Base-by-base conservation (phyloP, 2,797 vertebrate genomes). In the Pelodytes ibericus region DNA sequence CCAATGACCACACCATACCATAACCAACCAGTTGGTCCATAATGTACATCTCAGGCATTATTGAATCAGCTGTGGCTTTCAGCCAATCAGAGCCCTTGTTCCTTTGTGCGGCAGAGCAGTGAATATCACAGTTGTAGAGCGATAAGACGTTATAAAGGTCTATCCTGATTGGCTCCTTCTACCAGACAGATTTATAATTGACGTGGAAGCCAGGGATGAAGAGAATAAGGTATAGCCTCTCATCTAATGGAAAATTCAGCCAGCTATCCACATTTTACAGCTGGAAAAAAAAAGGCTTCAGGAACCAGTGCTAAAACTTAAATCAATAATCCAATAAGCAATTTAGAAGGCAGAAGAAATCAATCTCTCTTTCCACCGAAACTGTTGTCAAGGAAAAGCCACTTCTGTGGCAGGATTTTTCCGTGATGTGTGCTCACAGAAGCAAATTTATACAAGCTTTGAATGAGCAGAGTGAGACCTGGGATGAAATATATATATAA, bases 251-350 rank as follows among this genome's bases (percentile, higher is more conserved):
- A 30, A 64, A 31, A 63, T 27, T 2, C 9, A 65, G 57, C 68
- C 22, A 49, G 57, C 69, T 62, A 36, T 20, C 25, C 75, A 77
- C 66, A 70, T 44, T 63, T 76, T 41, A 61, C 67, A 47, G 31
- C 67, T 33, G 60, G n/a, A n/a, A n/a, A 81, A 63, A 71, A 61
- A 66, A 72, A 67, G 75, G 56, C 75, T 78, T 36, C 70, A 72
- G 69, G 70, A 72, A 56, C 69, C 61, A 18, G 39, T 36, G 39
- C 25, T 24, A 27, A 82, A 81, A 70, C 24, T 61, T 60, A 59
- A 60, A 60, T 77, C 49, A 77, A 75, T 80, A 80, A 71, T 15
- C 11, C 31, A 16, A 79, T 39, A 75, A 84, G 78, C 60, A 11
- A 81, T 77, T 74, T 72, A 51, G 2, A 61, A 71, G 82, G 77